Conservation (phyloP, 2,888 invertebrate species). For the Dryococelus australis region DNA sequence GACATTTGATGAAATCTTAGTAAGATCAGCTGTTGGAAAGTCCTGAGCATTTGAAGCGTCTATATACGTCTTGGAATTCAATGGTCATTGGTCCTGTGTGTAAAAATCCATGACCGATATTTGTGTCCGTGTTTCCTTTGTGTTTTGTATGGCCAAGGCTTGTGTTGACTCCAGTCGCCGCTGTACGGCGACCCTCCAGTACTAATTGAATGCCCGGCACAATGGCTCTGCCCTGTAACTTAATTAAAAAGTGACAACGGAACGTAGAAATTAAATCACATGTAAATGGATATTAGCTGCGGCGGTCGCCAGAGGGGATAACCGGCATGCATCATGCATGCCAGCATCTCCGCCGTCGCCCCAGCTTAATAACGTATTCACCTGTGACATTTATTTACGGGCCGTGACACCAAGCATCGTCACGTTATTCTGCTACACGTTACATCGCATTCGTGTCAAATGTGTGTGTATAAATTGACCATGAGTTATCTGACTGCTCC, state of each 20-base stretch:
- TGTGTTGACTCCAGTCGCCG: not conserved
- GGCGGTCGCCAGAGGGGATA: not conserved
- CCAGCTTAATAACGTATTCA: not conserved
- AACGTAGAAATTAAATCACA: not conserved
- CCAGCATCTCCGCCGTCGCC: not conserved
- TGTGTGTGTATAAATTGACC: not conserved
- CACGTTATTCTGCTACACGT: not conserved
- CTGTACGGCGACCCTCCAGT: not conserved
- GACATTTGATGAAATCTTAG: no score
- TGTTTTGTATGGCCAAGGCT: not conserved
- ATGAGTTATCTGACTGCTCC: not conserved
- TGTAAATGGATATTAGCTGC: not conserved
- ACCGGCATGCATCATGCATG: not conserved
- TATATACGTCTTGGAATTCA: no score
- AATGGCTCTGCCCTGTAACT: not conserved
- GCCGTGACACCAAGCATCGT: not conserved
- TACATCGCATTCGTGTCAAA: not conserved
- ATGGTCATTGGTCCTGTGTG: not conserved
- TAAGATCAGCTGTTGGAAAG: no score
- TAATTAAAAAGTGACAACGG: constrained; percentile 10
- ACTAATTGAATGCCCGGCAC: not conserved
- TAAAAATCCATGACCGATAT: not conserved
- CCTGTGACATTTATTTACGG: not conserved
- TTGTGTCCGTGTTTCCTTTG: not conserved
- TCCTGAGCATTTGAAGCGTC: no score